Conservation (phyloP, 2,888 invertebrate species). For the Ectemnius lituratus region DNA sequence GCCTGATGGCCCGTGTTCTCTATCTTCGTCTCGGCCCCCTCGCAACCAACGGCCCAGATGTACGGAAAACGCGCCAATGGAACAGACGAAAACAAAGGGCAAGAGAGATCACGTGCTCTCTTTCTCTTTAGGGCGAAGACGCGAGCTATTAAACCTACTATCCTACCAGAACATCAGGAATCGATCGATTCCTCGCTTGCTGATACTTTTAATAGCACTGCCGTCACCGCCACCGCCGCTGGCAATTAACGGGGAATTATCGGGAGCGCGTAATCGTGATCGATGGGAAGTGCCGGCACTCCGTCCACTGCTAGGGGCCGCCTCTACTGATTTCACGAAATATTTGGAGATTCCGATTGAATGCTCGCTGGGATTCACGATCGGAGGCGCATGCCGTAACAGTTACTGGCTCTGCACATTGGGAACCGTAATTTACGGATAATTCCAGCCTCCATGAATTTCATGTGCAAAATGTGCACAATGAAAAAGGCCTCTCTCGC, state of each 20-base stretch:
- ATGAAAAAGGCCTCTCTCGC: too few species aligned
- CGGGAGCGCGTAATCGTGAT: slow-evolving; percentile 37
- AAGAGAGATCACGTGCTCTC: background rate
- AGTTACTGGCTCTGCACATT: too few species aligned
- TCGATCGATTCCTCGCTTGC: background rate
- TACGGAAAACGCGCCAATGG: slow-evolving; percentile 1
- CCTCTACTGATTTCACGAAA: slow-evolving; percentile 7
- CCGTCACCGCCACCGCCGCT: background rate
- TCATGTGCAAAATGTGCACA: too few species aligned
- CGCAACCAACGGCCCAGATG: background rate
- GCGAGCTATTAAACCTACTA: background rate
- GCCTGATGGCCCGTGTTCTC: slow-evolving; percentile 34
- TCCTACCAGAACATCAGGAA: slow-evolving; percentile 6
- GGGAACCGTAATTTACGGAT: too few species aligned
- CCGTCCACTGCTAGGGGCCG: slow-evolving; percentile 14
- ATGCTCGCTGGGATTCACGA: background rate
- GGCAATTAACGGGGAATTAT: slow-evolving; percentile 39
- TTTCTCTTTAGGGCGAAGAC: background rate
- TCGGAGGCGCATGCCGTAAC: too few species aligned
- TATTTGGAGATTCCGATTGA: slow-evolving; percentile 4
- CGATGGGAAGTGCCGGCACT: slow-evolving; percentile 24
- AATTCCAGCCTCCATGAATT: too few species aligned
- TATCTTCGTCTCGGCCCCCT: too few species aligned
- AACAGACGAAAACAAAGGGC: slow-evolving; percentile 32
- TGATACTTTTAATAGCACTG: slow-evolving; percentile 4